Conservation (phyloP, 2,113 vertebrate genomes). For the Aleadryas rufinucha region DNA sequence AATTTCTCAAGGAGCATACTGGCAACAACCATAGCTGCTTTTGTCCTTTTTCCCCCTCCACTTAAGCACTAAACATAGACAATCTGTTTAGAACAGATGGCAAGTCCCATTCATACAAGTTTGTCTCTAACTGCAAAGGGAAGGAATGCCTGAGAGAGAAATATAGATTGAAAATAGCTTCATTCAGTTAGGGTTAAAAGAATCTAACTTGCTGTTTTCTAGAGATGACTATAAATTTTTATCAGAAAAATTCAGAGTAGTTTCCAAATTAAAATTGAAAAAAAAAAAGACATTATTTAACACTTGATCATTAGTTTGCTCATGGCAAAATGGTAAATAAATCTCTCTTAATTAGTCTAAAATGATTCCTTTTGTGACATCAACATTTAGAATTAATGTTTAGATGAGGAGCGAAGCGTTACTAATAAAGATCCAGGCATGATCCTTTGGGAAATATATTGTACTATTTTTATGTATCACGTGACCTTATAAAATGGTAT, state of each 20-base stretch:
- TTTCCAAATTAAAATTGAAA: not conserved
- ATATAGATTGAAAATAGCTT: not conserved
- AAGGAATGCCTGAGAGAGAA: not conserved
- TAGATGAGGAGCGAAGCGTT: slow-evolving; percentile 20
- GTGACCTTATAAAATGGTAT: not conserved
- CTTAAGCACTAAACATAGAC: not conserved
- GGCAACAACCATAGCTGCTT: not conserved
- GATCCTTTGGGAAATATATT: not conserved
- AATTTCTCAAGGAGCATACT: not conserved
- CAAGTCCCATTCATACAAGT: not conserved
- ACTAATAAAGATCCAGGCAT: slow-evolving; percentile 25
- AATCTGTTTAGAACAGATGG: not conserved
- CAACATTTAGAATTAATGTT: not conserved
- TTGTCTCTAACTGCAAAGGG: not conserved
- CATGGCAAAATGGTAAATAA: slow-evolving; percentile 49
- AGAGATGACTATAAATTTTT: not conserved
- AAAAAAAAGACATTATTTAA: not conserved
- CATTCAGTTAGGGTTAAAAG: not conserved
- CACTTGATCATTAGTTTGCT: not conserved
- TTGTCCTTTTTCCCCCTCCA: not conserved
- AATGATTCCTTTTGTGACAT: slow-evolving; percentile 41
- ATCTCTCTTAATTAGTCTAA: slow-evolving; percentile 21
- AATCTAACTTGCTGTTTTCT: not conserved
- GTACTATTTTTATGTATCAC: not conserved
- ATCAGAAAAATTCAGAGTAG: not conserved